A percentile compares a stretch with the other conserved stretches of the same genome.
Conservation (phyloP, 2,113 vertebrate genomes). For the Trachemys scripta region DNA sequence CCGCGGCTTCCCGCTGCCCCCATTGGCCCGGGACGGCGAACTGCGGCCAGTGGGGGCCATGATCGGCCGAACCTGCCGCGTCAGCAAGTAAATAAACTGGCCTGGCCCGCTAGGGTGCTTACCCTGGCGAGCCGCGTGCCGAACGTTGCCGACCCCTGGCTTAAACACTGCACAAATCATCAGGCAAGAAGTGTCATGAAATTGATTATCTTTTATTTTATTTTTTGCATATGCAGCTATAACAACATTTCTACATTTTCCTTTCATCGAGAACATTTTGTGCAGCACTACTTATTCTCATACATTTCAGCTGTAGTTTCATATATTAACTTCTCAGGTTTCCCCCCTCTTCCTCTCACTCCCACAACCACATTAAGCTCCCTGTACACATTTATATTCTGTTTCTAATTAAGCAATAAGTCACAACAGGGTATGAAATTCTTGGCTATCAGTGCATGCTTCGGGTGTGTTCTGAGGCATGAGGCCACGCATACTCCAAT, state of each 20-base stretch:
- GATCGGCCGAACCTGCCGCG: too few species aligned
- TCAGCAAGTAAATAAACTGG: too few species aligned
- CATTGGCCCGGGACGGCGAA: too few species aligned
- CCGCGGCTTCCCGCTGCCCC: too few species aligned
- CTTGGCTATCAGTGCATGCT: constrained; percentile 45
- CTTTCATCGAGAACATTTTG: constrained; percentile 28
- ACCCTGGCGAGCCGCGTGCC: too few species aligned
- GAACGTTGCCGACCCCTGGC: neutral
- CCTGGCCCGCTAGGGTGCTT: too few species aligned
- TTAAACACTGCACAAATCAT: neutral
- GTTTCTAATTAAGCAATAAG: constrained; percentile 44
- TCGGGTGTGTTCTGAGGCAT: constrained; percentile 49
- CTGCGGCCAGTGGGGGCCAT: too few species aligned
- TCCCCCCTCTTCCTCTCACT: constrained; percentile 27
- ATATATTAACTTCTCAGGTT: neutral
- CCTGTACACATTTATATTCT: neutral
- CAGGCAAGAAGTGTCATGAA: constrained; percentile 14
- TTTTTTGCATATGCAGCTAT: constrained; percentile 29
- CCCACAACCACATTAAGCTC: constrained; percentile 24
- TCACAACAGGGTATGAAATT: neutral
- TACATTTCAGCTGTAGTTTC: constrained; percentile 21
- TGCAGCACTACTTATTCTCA: constrained; percentile 20
- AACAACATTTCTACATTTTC: constrained; percentile 3
- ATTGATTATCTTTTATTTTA: constrained; percentile 3
- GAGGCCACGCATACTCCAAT: constrained; percentile 36